phyloP scores from a whole-genome alignment of 2,113 vertebrate genomes.

The Meles meles region DNA sequence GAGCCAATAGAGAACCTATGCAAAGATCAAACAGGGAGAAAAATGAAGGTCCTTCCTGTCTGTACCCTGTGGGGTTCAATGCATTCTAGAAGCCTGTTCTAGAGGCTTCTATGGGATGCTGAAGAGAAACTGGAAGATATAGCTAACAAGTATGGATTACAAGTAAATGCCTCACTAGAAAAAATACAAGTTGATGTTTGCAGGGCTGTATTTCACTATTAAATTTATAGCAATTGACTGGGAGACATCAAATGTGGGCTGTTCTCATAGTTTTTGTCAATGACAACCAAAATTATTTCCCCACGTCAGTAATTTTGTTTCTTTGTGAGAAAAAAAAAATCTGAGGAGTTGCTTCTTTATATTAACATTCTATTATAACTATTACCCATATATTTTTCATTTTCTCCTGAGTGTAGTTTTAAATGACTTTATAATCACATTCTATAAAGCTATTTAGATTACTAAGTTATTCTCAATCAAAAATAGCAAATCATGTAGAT shows the following conservation, averaged over 20 bases:
- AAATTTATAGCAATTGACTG: neutral
- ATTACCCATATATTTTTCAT: neutral
- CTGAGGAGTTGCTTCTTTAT: neutral
- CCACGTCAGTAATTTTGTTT: neutral
- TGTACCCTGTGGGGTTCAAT: neutral
- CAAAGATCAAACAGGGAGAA: neutral
- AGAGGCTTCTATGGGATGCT: no score
- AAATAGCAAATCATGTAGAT: neutral
- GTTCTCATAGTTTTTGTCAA: neutral
- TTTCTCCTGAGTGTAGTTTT: neutral
- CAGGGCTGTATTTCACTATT: neutral
- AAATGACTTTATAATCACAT: neutral
- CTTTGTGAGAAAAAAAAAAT: neutral
- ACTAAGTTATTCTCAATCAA: neutral
- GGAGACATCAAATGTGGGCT: neutral
- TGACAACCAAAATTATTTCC: neutral
- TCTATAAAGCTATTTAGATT: neutral
- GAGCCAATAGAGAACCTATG: neutral
- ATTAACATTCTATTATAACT: neutral
- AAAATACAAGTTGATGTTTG: neutral
- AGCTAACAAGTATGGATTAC: neutral
- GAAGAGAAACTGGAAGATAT: neutral
- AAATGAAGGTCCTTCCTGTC: slow-evolving; percentile 1
- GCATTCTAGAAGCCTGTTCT: neutral
- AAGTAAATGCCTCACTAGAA: neutral